Base-by-base conservation (phyloP, 2,113 vertebrate species). In the Cavia porcellus region DNA sequence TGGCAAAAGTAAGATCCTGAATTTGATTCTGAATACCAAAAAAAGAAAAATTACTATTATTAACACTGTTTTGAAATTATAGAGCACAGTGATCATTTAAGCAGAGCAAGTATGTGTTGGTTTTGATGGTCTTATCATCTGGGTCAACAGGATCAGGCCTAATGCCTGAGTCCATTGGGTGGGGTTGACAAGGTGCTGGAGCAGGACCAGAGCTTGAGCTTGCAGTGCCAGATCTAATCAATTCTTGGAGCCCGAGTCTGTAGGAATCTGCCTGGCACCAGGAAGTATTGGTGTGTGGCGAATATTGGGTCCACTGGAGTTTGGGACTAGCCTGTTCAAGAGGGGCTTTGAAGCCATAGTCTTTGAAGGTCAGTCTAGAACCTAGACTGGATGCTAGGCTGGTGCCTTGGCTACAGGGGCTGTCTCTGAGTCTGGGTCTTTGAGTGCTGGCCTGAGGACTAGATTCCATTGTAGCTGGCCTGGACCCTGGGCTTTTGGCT, bases 31-130 rank as follows among this genome's bases (percentile, higher is more conserved):
- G 1, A 5, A 17, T 57, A 57, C 55, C 55, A 57, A 57, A 57
- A 57, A 57, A 19, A 15, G 17, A 55, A 55, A n/a, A 57, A 17
- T 59, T 22, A 59, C 64, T 91, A 80, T 90, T 42, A 62, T 20
- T 86, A 77, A 83, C 55, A 35, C 66, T 85, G 20, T 86, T 83
- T 90, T 68, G 59, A 92, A 77, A 77, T 70, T 15, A 50, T 61
- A 55, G n/a, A 95, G 59, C 52, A 62, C 55, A 68, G 50, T 96
- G 38, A 79, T 66, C 80, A 86, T 89, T 94, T 86, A 88, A 95
- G 25, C 35, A 89, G 38, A 59, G 13, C 57, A 77, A 35, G 24
- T 12, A 81, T 68, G 86, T 86, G 3, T 86, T 92, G 50, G 55
- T 96, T 90, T 28, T 50, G 42, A 50, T 92, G 22, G 14, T 32